These are phyloP conservation scores for Himalopsyche tibetana DNA, from an alignment of 2,888 invertebrate species.

Conservation along the genomic window DNA sequence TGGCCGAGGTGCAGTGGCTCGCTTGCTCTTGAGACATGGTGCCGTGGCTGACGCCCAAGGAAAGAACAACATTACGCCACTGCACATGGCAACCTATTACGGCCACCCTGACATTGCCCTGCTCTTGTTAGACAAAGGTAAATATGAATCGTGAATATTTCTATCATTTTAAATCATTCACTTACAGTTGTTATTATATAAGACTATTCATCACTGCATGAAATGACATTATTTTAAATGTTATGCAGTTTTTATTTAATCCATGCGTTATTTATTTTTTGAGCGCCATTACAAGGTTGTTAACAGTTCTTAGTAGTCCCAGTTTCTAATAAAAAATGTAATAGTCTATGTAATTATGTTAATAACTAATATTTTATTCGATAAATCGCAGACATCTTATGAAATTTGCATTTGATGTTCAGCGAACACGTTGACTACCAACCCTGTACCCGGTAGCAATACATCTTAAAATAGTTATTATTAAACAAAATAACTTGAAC, in stretches of 20 bases:
- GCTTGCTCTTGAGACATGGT: slow-evolving; percentile 90
- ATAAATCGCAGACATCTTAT: too few species aligned
- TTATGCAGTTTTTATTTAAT: not conserved
- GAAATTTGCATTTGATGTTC: too few species aligned
- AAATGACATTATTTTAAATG: not conserved
- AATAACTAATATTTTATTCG: too few species aligned
- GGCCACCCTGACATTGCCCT: slow-evolving; percentile 94
- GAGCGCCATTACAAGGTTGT: not conserved
- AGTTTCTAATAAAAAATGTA: too few species aligned
- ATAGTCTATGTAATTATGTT: too few species aligned
- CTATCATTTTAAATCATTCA: slow-evolving; percentile 5
- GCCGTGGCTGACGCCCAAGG: slow-evolving; percentile 94
- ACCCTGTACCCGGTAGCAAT: too few species aligned
- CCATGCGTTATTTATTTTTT: slow-evolving; percentile 7
- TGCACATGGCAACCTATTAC: slow-evolving; percentile 98
- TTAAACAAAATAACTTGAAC: too few species aligned
- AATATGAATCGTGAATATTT: not conserved
- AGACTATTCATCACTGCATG: not conserved
- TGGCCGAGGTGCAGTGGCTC: slow-evolving; percentile 93
- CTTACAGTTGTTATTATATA: not conserved
- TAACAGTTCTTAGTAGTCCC: too few species aligned
- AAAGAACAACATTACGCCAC: slow-evolving; percentile 95
- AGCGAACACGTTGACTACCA: too few species aligned
- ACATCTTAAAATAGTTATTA: too few species aligned
- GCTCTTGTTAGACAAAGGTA: slow-evolving; percentile 91